Evolutionary conservation across 2,113 vertebrate species (phyloP), one percentile per base, ranked within the genome.

Genomic region (Laticauda colubrina): DNA sequence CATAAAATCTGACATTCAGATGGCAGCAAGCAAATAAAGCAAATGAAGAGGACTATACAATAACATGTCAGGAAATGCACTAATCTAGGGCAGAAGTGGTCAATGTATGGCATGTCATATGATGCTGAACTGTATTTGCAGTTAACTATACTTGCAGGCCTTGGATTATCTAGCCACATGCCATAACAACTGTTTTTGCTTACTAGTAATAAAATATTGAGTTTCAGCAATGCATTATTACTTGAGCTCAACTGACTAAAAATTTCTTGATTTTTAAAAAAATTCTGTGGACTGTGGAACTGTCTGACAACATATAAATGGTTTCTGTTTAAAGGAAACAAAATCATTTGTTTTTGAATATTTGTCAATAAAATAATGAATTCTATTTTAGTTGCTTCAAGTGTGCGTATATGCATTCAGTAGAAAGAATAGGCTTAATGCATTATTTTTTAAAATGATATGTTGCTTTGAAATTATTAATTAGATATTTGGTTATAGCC

Each of bases 371-470:
- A 81, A 89, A 55, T 0, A 61, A 55, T 54, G 34, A 39, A 45
- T 88, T 91, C 5, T 29, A 69, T 51, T 18, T 6, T 51, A 87
- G 69, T 0, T 34, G 51, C 6, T 64, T 92, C 69, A 81, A 9
- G 39, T 92, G 34, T 0, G 14, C 59, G 61, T 20, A 34, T 85
- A 90, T 59, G 1, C 57, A 93, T 93, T 86, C 53, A 7, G 21
- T 92, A n/a, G 64, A 94, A 94, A 93, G 29, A 0, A 81, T 75
- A 34, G 64, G n/a, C 64, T n/a, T 69, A 75, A 34, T 75, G 2
- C 18, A 81, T 20, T 81, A 15, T 20, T 75, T 34, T 39, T 18
- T 39, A 34, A 18, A 39, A 34, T 75, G 14, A 75, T 18, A 34
- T 75, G 39, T 75, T 39, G n/a, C n/a, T 75, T 75, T 75, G 69